These are phyloP conservation scores for Oophaga pumilio DNA, from an alignment of 2,113 vertebrate species.

Conservation along the genomic window DNA sequence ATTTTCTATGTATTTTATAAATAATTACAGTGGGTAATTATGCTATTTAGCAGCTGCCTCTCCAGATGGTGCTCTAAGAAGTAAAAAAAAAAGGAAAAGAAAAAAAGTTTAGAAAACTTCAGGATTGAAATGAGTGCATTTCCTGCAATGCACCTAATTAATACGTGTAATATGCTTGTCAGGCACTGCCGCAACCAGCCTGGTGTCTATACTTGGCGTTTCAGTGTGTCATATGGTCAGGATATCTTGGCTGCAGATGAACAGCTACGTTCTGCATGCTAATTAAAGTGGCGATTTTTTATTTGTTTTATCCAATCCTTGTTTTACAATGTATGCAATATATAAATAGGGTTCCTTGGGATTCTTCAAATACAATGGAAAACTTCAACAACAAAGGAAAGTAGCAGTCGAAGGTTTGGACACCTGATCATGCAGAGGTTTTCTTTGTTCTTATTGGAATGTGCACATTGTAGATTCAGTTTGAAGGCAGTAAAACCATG, in stretches of 20 bases:
- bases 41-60: slow-evolving; percentile 43
- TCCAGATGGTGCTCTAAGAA: slow-evolving; percentile 49
- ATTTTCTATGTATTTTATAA: slow-evolving; percentile 49
- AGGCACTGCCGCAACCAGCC: slow-evolving; percentile 12
- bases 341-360: neutral
- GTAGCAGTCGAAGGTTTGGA: too few species aligned
- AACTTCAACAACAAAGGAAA: too few species aligned
- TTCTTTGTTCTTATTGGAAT: too few species aligned
- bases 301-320: neutral
- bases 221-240: slow-evolving; percentile 14
- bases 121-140: slow-evolving; percentile 1
- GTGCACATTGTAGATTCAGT: too few species aligned
- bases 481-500: too few species aligned
- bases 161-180: slow-evolving; percentile 27
- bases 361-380: too few species aligned
- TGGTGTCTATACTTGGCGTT: slow-evolving; percentile 11
- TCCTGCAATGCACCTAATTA: slow-evolving; percentile 41
- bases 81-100: slow-evolving; percentile 20
- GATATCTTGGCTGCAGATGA: slow-evolving; percentile 16
- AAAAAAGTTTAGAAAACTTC: slow-evolving; percentile 1
- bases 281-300: neutral
- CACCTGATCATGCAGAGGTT: too few species aligned
- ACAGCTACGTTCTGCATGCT: neutral
- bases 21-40: slow-evolving; percentile 45
- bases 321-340: neutral